Conservation (phyloP, 2,888 invertebrate species). For the Agelastica alni region DNA sequence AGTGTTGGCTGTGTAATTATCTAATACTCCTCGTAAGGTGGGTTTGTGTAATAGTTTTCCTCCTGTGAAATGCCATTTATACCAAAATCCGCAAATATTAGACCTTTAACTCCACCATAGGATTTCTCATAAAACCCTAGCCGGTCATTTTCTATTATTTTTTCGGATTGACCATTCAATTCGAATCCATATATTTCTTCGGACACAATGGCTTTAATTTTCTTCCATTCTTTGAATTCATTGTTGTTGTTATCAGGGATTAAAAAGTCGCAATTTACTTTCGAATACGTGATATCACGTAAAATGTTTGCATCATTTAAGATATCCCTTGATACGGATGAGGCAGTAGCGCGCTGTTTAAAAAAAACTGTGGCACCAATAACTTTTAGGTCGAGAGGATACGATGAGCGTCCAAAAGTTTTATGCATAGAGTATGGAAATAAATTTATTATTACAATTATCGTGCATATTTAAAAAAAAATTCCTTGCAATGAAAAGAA, state of each 20-base stretch:
- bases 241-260: constrained; percentile 23
- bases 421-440: too few species aligned
- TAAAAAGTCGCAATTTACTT: constrained; percentile 26
- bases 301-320: constrained; percentile 13
- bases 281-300: constrained; percentile 14
- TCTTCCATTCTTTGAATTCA: constrained; percentile 20
- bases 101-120: background rate
- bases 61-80: too few species aligned
- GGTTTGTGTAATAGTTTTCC: too few species aligned
- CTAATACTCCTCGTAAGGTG: too few species aligned
- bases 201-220: constrained; percentile 23
- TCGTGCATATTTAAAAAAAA: too few species aligned
- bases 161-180: constrained; percentile 20
- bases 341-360: background rate
- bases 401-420: too few species aligned
- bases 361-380: too few species aligned
- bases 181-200: constrained; percentile 16
- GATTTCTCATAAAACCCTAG: constrained; percentile 6
- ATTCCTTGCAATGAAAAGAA: too few species aligned
- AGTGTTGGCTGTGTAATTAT: too few species aligned
- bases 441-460: too few species aligned
- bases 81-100: background rate
- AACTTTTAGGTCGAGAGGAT: too few species aligned
- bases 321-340: constrained; percentile 7
- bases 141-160: constrained; percentile 5